Evolutionary conservation across 2,797 vertebrate genomes (phyloP), one percentile per base, ranked within the genome.

Genomic region (Onychomys torridus): DNA sequence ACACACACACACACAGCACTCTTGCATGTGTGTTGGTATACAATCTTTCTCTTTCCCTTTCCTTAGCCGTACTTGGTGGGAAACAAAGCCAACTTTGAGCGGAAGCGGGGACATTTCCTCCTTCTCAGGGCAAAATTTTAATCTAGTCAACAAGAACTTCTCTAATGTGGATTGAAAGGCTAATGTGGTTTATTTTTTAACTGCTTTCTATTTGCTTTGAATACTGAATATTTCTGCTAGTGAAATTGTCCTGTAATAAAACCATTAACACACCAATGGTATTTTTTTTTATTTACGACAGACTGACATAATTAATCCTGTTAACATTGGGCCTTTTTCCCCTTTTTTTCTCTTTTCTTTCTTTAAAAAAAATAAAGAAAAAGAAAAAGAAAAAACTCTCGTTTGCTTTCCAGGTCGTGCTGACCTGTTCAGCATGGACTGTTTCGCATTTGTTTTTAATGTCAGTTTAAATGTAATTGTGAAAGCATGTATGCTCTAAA

Each of bases 391-490:
- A 82, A 34, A 67, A 34, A 21, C 86, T 94, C 96, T 97, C 3
- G 0, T 96, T 97, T 96, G 95, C 97, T 98, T 96, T 97, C 94
- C 81, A 95, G 98, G 98, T 98, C 98, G 97, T 94, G 84, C 96
- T 98, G 98, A 98, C 98, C 98, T 96, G 97, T 98, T 98, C 98
- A 94, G 98, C 98, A 97, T 97, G 94, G 96, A 96, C 98, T 98
- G 96, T 98, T 98, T 98, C 98, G 83, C 98, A 97, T 98, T 98
- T 98, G 98, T 98, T 98, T 98, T 98, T 98, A 98, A 98, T 98
- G 98, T 97, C n/a, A 65, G 97, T 94, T 97, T 98, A 97, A 98
- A 98, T 98, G 97, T 98, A 97, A 98, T 98, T 98, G 98, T 98
- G 93, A 77, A 98, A 98, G 96, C 96, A 96, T 92, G 97, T 97